phyloP scores from a whole-genome alignment of 2,113 vertebrate genomes.

The Sphaerodactylus townsendi region DNA sequence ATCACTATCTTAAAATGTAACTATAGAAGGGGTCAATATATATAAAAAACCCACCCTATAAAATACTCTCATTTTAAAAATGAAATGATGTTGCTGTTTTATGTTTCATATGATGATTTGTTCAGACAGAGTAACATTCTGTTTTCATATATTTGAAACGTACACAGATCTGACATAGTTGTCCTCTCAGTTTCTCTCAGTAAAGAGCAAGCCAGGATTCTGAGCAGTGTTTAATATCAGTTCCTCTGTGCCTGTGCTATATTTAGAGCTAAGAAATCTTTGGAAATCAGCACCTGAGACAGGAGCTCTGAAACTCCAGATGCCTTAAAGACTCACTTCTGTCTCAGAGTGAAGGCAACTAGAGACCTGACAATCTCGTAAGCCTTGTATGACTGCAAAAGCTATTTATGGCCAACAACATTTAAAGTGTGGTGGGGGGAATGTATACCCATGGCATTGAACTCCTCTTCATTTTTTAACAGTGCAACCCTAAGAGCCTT shows the following conservation, averaged over 20 bases:
- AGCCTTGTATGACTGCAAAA: background rate
- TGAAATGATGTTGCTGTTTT: conserved; percentile 43
- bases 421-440: background rate
- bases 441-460: background rate
- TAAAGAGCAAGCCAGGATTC: conserved; percentile 19
- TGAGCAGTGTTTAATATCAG: conserved; percentile 14
- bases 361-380: background rate
- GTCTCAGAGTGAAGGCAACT: background rate
- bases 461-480: background rate
- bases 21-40: background rate
- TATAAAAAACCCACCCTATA: conserved; percentile 28
- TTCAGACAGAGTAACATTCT: conserved; percentile 49
- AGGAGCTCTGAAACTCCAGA: conserved; percentile 14
- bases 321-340: background rate
- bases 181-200: conserved; percentile 8
- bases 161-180: conserved; percentile 26
- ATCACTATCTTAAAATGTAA: conserved; percentile 43
- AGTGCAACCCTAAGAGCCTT: no score
- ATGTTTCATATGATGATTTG: conserved; percentile 30
- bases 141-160: conserved; percentile 46
- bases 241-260: conserved; percentile 14
- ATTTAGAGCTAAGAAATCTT: conserved; percentile 39
- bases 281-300: conserved; percentile 39
- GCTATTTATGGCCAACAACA: conserved; percentile 5
- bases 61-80: conserved; percentile 47